These are phyloP conservation scores for Panurus biarmicus DNA, from an alignment of 2,113 vertebrate species.

Conservation along the genomic window DNA sequence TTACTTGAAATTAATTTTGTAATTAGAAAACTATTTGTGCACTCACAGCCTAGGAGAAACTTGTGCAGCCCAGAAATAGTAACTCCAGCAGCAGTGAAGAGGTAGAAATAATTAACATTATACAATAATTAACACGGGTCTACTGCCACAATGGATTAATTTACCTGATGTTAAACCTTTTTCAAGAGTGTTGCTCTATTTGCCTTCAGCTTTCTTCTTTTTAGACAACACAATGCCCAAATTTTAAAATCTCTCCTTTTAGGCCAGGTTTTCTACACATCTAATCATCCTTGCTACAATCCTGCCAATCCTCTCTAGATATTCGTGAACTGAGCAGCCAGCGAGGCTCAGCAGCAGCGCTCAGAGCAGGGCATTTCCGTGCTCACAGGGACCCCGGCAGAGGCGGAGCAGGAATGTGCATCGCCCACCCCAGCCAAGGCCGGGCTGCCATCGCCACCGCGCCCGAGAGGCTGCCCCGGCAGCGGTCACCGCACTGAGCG, in stretches of 20 bases:
- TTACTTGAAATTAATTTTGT: not conserved
- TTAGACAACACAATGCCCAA: not conserved
- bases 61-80: not conserved
- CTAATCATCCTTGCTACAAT: not conserved
- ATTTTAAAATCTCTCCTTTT: not conserved
- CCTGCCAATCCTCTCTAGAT: not conserved
- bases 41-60: not conserved
- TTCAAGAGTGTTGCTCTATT: not conserved
- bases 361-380: not conserved
- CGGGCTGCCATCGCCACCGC: fast-evolving
- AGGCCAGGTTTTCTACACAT: not conserved
- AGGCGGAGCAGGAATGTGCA: fast-evolving
- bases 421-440: not conserved
- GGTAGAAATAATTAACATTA: not conserved
- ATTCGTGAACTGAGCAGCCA: not conserved
- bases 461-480: not conserved
- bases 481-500: fast-evolving
- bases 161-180: not conserved
- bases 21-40: not conserved
- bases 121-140: not conserved
- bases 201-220: not conserved
- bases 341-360: not conserved
- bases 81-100: not conserved
- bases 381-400: fast-evolving
- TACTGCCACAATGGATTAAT: not conserved